Conservation (phyloP, 2,797 vertebrate genomes). For the Crocodylus rhombifer region DNA sequence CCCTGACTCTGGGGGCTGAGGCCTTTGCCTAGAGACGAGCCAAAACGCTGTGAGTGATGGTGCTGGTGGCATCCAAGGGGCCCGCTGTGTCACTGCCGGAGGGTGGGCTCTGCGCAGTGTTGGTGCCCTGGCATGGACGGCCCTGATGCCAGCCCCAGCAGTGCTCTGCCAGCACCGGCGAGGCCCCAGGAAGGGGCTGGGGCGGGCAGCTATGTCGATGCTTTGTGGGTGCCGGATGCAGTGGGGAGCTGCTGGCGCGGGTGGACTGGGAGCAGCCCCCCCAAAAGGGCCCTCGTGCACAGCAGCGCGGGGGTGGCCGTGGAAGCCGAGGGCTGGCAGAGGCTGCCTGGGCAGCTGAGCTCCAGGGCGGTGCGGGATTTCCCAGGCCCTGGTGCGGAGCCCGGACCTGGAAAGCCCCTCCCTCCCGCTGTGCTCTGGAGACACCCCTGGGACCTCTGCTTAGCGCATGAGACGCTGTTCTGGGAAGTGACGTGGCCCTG, state of each 20-base stretch:
- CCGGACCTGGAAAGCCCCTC: not conserved
- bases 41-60: too few species aligned
- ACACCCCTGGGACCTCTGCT: not conserved
- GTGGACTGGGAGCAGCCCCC: too few species aligned
- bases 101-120: too few species aligned
- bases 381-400: not conserved
- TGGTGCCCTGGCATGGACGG: not conserved
- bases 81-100: too few species aligned
- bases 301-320: too few species aligned
- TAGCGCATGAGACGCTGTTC: not conserved
- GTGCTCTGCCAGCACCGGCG: not conserved
- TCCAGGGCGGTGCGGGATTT: not conserved
- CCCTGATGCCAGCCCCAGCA: not conserved
- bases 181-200: not conserved
- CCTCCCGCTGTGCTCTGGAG: not conserved
- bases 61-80: too few species aligned
- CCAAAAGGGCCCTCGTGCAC: too few species aligned
- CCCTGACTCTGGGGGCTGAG: too few species aligned
- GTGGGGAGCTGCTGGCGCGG: not conserved
- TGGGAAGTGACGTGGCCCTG: not conserved
- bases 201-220: too few species aligned
- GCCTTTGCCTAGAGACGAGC: too few species aligned
- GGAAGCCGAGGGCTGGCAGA: too few species aligned
- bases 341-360: too few species aligned
- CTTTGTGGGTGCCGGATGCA: not conserved